Evolutionary conservation across 2,888 invertebrate species (phyloP).

Genomic region (Philonicus albiceps): DNA sequence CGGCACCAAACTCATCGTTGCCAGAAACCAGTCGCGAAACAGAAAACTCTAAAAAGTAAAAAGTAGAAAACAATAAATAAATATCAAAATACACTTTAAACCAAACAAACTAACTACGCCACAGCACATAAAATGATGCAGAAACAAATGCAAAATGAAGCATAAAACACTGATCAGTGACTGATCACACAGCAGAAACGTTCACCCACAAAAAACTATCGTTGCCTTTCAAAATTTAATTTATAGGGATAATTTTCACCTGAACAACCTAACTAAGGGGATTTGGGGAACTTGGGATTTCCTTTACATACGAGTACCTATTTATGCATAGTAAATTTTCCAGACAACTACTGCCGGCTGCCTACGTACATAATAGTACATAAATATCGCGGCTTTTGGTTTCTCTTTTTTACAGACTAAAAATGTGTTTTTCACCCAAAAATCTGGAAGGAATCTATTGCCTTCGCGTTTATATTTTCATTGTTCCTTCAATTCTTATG

Average conservation of each 20-base stretch:
- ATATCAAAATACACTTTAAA: too few species aligned
- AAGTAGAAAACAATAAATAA: too few species aligned
- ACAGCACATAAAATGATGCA: too few species aligned
- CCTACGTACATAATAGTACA: background rate
- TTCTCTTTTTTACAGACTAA: background rate
- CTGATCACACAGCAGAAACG: too few species aligned
- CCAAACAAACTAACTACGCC: too few species aligned
- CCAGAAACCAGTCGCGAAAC: too few species aligned
- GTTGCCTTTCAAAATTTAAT: background rate
- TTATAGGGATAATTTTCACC: background rate
- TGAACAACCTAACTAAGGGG: background rate
- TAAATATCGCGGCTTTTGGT: background rate
- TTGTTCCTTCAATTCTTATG: background rate
- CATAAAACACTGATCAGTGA: too few species aligned
- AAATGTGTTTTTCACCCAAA: conserved; percentile 20
- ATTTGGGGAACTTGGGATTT: too few species aligned
- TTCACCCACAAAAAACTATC: background rate
- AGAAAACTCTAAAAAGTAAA: too few species aligned
- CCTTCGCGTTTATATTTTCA: background rate
- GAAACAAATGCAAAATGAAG: too few species aligned
- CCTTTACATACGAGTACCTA: too few species aligned
- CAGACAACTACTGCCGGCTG: background rate
- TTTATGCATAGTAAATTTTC: background rate
- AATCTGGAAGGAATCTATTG: background rate
- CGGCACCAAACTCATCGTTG: too few species aligned